Evolutionary conservation across 2,888 invertebrate species (phyloP).

Genomic region (Athetis lepigone): DNA sequence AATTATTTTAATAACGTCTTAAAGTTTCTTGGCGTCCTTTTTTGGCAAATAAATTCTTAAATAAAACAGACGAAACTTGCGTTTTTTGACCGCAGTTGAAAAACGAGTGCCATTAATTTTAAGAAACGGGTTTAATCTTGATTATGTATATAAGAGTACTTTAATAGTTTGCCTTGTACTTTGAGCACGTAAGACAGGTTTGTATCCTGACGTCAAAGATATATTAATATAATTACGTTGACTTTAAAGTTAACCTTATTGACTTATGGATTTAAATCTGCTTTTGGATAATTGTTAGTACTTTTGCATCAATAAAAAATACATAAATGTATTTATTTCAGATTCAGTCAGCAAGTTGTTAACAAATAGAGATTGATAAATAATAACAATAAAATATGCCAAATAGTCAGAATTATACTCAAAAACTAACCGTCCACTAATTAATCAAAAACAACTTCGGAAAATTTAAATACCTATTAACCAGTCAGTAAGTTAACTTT

Average conservation of each 20-base stretch:
- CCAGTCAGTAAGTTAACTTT: not conserved
- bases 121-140: slow-evolving; percentile 20
- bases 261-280: too few species aligned
- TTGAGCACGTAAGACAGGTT: slow-evolving; percentile 49
- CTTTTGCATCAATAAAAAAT: too few species aligned
- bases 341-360: too few species aligned
- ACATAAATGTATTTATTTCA: too few species aligned
- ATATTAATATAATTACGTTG: slow-evolving; percentile 48
- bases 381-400: too few species aligned
- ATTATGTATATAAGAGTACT: slow-evolving; percentile 5
- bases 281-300: too few species aligned
- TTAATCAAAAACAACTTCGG: too few species aligned
- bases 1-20: slow-evolving; percentile 13
- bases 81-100: slow-evolving; percentile 17
- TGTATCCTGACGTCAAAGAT: slow-evolving; percentile 26
- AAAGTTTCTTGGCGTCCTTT: slow-evolving; percentile 7
- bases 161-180: slow-evolving; percentile 46
- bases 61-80: not conserved
- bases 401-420: too few species aligned
- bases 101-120: slow-evolving; percentile 32
- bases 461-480: too few species aligned
- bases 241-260: too few species aligned
- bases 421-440: too few species aligned
- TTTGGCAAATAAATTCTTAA: slow-evolving; percentile 12
- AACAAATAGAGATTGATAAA: too few species aligned